Evolutionary conservation across 2,888 invertebrate genomes (phyloP).

Genomic region (Meandrusa payeni): DNA sequence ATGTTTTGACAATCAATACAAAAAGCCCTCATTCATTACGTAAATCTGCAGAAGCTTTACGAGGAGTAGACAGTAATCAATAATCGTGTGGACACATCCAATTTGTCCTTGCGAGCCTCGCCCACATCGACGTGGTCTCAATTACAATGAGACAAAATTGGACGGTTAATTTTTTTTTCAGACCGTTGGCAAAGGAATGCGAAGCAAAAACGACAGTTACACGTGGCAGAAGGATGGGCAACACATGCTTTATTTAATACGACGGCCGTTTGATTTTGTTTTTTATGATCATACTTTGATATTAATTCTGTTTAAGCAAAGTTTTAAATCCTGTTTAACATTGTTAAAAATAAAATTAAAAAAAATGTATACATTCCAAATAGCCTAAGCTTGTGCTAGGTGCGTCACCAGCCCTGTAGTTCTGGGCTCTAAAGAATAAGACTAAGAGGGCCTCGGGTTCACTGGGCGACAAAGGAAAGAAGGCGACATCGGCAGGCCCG

Average conservation of each 20-base stretch:
- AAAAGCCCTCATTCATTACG: slow-evolving; percentile 2
- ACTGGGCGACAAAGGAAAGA: too few species aligned
- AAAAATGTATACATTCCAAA: too few species aligned
- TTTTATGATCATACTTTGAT: slow-evolving; percentile 8
- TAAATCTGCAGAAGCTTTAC: slow-evolving; percentile 7
- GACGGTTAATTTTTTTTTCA: slow-evolving; percentile 39
- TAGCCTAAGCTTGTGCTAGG: too few species aligned
- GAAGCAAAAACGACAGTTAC: slow-evolving; percentile 45
- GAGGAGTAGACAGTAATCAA: slow-evolving; percentile 9
- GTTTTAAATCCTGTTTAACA: neutral
- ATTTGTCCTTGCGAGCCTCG: slow-evolving; percentile 35
- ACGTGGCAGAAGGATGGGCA: slow-evolving; percentile 44
- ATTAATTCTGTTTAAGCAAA: neutral
- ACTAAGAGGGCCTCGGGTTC: too few species aligned
- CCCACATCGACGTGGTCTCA: slow-evolving; percentile 39
- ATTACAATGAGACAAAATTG: slow-evolving; percentile 46
- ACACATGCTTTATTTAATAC: slow-evolving; percentile 30
- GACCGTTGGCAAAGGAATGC: slow-evolving; percentile 47
- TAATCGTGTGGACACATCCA: slow-evolving; percentile 27
- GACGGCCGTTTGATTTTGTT: slow-evolving; percentile 21
- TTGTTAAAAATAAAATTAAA: too few species aligned
- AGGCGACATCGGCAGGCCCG: too few species aligned
- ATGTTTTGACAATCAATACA: too few species aligned
- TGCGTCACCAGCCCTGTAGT: too few species aligned
- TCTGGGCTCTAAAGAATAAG: too few species aligned